phyloP scores from a whole-genome alignment of 2,797 vertebrate species.

The Vespertilio murinus region DNA sequence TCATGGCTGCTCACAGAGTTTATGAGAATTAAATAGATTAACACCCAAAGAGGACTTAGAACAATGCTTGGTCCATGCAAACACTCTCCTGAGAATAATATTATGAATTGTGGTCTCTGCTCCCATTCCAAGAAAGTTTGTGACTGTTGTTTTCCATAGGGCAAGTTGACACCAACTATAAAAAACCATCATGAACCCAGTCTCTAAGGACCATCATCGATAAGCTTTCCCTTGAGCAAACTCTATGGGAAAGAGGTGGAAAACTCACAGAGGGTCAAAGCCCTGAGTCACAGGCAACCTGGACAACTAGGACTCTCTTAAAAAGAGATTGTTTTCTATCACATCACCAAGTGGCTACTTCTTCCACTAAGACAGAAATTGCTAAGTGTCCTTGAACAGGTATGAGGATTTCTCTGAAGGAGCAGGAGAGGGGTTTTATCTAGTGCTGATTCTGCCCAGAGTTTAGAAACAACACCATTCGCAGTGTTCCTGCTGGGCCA shows the following conservation, averaged over 20 bases:
- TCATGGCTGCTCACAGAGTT: neutral
- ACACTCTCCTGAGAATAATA: neutral
- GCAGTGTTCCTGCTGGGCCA: neutral
- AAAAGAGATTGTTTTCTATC: conserved; percentile 45
- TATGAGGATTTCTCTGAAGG: conserved; percentile 50
- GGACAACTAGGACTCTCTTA: neutral
- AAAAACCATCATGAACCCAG: neutral
- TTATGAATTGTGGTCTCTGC: neutral
- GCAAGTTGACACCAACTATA: neutral
- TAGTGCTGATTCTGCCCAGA: conserved; percentile 34
- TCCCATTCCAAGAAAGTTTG: neutral
- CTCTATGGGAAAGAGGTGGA: neutral
- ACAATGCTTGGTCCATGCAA: neutral
- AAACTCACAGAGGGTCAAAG: neutral
- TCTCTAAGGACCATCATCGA: neutral
- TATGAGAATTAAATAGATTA: neutral
- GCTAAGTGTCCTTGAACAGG: conserved; percentile 47
- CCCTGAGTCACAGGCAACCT: neutral
- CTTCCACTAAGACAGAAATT: conserved; percentile 60
- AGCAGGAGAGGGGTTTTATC: conserved; percentile 23
- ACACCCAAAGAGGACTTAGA: neutral
- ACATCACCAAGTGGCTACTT: conserved; percentile 29
- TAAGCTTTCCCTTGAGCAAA: conserved; percentile 24
- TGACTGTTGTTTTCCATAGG: neutral
- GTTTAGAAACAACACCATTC: conserved; percentile 19